Evolutionary conservation across 2,113 vertebrate genomes (phyloP).

Genomic region (Geococcyx californianus): DNA sequence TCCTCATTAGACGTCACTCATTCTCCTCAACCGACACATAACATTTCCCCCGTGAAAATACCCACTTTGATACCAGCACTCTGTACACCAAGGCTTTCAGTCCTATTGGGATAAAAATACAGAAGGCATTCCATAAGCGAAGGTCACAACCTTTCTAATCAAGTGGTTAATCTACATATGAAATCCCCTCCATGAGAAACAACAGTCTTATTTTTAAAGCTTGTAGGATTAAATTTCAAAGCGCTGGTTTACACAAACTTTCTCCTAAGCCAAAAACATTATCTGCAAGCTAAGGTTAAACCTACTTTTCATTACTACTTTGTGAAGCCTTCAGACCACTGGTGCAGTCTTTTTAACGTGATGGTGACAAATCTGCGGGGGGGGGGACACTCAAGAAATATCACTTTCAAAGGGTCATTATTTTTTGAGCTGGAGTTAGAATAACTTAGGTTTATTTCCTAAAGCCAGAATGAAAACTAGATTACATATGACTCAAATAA

Average conservation of each 20-base stretch:
- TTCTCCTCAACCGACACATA: not conserved
- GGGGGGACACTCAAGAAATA: not conserved
- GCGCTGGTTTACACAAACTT: not conserved
- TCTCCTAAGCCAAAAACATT: not conserved
- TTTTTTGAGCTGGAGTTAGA: not conserved
- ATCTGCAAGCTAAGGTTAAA: not conserved
- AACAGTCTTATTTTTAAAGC: not conserved
- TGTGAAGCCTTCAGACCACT: not conserved
- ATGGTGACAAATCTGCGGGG: not conserved
- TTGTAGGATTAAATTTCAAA: not conserved
- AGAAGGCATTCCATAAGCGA: slow-evolving; percentile 13
- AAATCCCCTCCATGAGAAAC: not conserved
- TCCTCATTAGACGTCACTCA: not conserved
- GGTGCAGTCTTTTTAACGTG: not conserved
- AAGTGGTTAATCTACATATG: slow-evolving; percentile 23
- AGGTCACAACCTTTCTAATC: slow-evolving; percentile 24
- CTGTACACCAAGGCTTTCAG: not conserved
- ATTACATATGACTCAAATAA: rapidly evolving
- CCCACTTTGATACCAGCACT: not conserved
- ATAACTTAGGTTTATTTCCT: not conserved
- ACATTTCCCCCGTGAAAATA: not conserved
- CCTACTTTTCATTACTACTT: not conserved
- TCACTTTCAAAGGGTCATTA: not conserved
- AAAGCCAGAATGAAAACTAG: not conserved
- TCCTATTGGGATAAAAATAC: slow-evolving; percentile 15